Evolutionary conservation across 2,797 vertebrate genomes (phyloP).

Genomic region (Siniperca scherzeri): DNA sequence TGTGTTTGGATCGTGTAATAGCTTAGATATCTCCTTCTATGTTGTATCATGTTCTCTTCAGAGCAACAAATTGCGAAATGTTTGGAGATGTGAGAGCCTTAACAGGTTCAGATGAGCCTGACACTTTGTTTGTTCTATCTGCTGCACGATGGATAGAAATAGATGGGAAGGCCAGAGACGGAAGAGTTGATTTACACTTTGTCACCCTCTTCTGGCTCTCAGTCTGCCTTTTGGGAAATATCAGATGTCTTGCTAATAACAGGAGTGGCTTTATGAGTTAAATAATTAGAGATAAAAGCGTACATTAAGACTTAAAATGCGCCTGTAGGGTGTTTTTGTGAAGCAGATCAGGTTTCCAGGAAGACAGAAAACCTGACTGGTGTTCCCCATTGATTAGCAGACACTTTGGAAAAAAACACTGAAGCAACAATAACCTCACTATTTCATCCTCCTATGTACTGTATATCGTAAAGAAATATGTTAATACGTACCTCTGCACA

Average conservation of each 20-base stretch:
- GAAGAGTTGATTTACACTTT: conserved; percentile 57
- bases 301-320: neutral
- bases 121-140: conserved; percentile 41
- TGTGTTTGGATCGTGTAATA: conserved; percentile 30
- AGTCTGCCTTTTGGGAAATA: conserved; percentile 53
- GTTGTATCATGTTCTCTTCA: conserved; percentile 29
- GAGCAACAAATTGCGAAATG: conserved; percentile 48
- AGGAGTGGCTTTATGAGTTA: conserved; percentile 29
- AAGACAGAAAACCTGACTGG: neutral
- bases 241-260: conserved; percentile 41
- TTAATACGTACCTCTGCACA: neutral
- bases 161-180: conserved; percentile 20
- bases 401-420: neutral
- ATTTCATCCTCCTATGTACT: neutral
- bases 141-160: conserved; percentile 21
- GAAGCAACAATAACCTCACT: conserved; percentile 12
- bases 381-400: neutral
- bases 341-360: conserved; percentile 17
- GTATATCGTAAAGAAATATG: neutral
- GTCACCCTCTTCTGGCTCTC: conserved; percentile 47
- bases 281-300: conserved; percentile 13
- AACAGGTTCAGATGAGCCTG: conserved; percentile 30
- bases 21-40: conserved; percentile 2
- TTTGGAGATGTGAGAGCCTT: conserved; percentile 24
- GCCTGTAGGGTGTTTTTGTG: neutral